Evolutionary conservation across 64 coral and sea anemone genomes (phyloP).

Genomic region (Pocillopora verrucosa): DNA sequence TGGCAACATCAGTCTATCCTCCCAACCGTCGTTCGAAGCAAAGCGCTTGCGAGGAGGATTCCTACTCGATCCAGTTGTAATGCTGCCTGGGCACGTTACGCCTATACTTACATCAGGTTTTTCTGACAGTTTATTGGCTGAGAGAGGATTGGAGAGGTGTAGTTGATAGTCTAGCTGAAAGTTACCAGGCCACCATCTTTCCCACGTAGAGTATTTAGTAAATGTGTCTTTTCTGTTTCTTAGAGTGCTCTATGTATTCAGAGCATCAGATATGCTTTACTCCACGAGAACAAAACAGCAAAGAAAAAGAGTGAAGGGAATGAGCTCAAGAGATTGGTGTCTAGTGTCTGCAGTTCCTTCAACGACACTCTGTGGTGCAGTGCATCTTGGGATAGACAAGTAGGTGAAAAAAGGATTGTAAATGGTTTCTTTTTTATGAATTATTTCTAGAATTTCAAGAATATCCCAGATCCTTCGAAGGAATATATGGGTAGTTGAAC

Average conservation of each 20-base stretch:
- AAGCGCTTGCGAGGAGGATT: too few relatives aligned
- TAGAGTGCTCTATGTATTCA: conserved; percentile 33
- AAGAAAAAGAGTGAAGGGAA: not conserved
- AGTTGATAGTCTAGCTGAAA: too few relatives aligned
- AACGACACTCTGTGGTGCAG: not conserved
- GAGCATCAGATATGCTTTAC: conserved; percentile 25
- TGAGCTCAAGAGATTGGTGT: not conserved
- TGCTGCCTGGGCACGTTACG: too few relatives aligned
- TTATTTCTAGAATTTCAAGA: too few relatives aligned
- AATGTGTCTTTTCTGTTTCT: not conserved
- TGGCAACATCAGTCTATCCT: too few relatives aligned
- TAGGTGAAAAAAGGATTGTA: not conserved
- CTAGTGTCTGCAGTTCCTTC: conserved; percentile 9
- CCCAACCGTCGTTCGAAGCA: too few relatives aligned
- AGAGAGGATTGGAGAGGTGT: too few relatives aligned
- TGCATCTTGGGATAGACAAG: conserved; percentile 25
- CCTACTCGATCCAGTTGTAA: too few relatives aligned
- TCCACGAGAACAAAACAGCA: not conserved
- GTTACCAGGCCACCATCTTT: not conserved
- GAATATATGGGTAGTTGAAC: too few relatives aligned
- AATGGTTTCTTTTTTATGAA: not conserved
- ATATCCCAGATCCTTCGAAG: not conserved
- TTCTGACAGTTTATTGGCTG: too few relatives aligned
- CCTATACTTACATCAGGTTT: too few relatives aligned
- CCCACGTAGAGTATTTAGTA: not conserved